Evolutionary conservation across 2,113 vertebrate species (phyloP), one percentile per base, ranked within the genome.

Genomic region (Peucedramus taeniatus): DNA sequence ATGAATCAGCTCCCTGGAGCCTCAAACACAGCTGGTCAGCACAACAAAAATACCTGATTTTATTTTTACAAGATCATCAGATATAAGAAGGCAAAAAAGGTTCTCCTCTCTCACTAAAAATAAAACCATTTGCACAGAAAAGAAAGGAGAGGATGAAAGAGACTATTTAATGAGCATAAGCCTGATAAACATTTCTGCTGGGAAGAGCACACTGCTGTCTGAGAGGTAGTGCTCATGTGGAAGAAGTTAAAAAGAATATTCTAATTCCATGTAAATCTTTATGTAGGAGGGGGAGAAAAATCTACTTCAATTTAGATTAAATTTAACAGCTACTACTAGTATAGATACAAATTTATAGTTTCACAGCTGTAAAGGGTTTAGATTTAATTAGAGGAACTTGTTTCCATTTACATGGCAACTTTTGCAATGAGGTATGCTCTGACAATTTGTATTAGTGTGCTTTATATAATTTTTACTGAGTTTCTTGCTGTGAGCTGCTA

Each of bases 331-430:
- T 93, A 89, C 84, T 86, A 40, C 53, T 94, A 96, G 56, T 80
- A 88, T 45, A 97, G 94, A 97, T 97, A 97, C 97, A 98, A 97
- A 97, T 70, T 93, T 95, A 97, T 93, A 89, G 83, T 92, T 97
- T 97, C 94, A 94, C 90, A 97, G 94, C 90, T 97, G 81, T 96
- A 97, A 94, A 97, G 77, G 89, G 93, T 96, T 98, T 95, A 95
- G 88, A 97, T 97, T 97, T 98, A 97, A 98, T 98, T 98, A 97
- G 96, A 95, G 42, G 87, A 96, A 97, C 87, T 93, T 93, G 77
- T 96, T 97, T 98, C 77, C 89, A 72, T 97, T 96, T 96, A 87
- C 83, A 83, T 4, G 75, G 87, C 76, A 95, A 94, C 88, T 97
- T 98, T 87, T 86, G 64, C 88, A 86, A 5, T 22, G 84, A 97